phyloP scores from a whole-genome alignment of 2,113 vertebrate genomes.

The Chaetodon auriga region DNA sequence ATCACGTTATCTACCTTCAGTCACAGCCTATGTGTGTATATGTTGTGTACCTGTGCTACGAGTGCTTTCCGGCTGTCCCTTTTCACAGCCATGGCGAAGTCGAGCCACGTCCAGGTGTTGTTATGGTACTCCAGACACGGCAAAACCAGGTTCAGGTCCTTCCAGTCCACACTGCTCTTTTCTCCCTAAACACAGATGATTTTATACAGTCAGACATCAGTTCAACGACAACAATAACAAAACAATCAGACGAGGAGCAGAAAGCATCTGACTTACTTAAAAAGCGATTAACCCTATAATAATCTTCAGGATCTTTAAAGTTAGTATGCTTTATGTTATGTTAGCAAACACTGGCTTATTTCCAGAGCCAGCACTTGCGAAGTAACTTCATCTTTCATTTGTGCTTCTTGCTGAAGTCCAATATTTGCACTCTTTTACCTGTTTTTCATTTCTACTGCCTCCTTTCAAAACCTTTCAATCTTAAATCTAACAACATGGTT shows the following conservation, averaged over 20 bases:
- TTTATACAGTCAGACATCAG: background rate
- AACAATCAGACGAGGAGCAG: background rate
- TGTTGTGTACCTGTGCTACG: conserved; percentile 92
- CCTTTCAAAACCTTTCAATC: background rate
- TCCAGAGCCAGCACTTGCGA: background rate
- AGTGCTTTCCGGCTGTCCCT: conserved; percentile 97
- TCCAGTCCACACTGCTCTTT: conserved; percentile 98
- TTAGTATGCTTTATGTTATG: no score
- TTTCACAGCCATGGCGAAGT: conserved; percentile 99
- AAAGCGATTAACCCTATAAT: background rate
- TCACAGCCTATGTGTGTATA: background rate
- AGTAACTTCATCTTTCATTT: background rate
- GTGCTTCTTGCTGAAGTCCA: background rate
- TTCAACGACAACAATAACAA: background rate
- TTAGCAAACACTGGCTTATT: background rate
- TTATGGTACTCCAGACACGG: conserved; percentile 98
- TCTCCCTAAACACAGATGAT: conserved; percentile 84
- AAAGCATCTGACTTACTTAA: background rate
- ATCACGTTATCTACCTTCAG: background rate
- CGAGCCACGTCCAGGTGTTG: conserved; percentile 99
- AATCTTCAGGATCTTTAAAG: no score
- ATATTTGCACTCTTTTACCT: background rate
- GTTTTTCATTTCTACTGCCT: background rate
- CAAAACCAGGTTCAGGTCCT: conserved; percentile 95
- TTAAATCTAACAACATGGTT: background rate